Percentiles rank a stretch among this genome's conserved stretches.
Conservation (phyloP, 2,888 invertebrate species). For the Agrilus cyanescens region DNA sequence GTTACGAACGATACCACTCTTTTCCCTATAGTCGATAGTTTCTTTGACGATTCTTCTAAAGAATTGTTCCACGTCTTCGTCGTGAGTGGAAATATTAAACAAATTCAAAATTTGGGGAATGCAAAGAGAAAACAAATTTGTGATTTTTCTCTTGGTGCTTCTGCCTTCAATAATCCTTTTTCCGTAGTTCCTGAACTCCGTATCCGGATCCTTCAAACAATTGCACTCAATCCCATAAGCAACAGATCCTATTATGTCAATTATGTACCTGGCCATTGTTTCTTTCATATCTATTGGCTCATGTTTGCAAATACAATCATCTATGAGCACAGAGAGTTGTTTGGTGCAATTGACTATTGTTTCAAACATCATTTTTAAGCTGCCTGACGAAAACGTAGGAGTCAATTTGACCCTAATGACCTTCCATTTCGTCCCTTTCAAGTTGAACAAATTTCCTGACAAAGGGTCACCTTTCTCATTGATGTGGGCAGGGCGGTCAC, state of each 20-base stretch:
- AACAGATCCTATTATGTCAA: no score
- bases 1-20: slow-evolving; percentile 2
- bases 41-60: no score
- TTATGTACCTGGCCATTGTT: slow-evolving; percentile 34
- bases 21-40: slow-evolving; percentile 1
- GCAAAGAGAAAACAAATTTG: no score
- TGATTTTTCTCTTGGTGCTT: slow-evolving; percentile 6
- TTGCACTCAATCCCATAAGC: slow-evolving; percentile 45
- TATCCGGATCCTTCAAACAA: slow-evolving; percentile 37
- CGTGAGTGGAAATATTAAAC: no score
- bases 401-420: slow-evolving; percentile 30
- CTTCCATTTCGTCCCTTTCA: slow-evolving; percentile 33
- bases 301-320: slow-evolving; percentile 13
- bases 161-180: slow-evolving; percentile 9
- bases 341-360: slow-evolving; percentile 24
- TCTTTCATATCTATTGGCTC: slow-evolving; percentile 33
- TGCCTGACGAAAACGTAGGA: slow-evolving; percentile 35
- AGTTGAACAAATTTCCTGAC: slow-evolving; percentile 20
- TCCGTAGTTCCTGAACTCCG: slow-evolving; percentile 31
- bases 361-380: slow-evolving; percentile 34
- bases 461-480: slow-evolving; percentile 26
- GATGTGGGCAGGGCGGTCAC: slow-evolving; percentile 23
- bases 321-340: slow-evolving; percentile 20
- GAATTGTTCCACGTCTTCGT: no score
- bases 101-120: no score